Conservation (phyloP, 2,797 vertebrate genomes). For the Catostomus latipinnis region DNA sequence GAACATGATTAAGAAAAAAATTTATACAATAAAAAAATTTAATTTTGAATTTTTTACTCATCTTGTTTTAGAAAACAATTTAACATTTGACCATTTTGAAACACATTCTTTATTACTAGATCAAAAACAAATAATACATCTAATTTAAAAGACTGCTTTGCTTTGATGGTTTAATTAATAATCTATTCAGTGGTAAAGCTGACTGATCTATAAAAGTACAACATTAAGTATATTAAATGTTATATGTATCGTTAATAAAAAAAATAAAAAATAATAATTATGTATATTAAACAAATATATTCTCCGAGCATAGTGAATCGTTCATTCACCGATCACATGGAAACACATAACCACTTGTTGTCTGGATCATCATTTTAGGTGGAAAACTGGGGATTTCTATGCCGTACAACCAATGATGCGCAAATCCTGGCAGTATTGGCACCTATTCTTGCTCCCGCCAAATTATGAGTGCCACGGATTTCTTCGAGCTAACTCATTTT, state of each 20-base stretch:
- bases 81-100: not conserved
- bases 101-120: not conserved
- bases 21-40: not conserved
- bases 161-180: not conserved
- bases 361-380: slow-evolving; percentile 59
- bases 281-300: too few species aligned
- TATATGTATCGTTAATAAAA: not conserved
- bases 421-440: too few species aligned
- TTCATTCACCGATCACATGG: not conserved
- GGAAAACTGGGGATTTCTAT: slow-evolving; percentile 43
- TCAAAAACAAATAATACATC: not conserved
- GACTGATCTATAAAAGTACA: not conserved
- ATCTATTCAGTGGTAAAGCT: not conserved
- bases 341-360: slow-evolving; percentile 69
- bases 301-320: too few species aligned
- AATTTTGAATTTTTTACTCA: not conserved
- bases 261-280: too few species aligned
- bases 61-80: not conserved
- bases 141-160: slow-evolving; percentile 4
- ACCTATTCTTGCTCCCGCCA: too few species aligned
- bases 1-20: not conserved
- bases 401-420: too few species aligned
- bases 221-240: not conserved
- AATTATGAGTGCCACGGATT: too few species aligned
- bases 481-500: too few species aligned